Base-by-base conservation (phyloP, 1,140 invertebrate species). In the Drosophila jambulina region DNA sequence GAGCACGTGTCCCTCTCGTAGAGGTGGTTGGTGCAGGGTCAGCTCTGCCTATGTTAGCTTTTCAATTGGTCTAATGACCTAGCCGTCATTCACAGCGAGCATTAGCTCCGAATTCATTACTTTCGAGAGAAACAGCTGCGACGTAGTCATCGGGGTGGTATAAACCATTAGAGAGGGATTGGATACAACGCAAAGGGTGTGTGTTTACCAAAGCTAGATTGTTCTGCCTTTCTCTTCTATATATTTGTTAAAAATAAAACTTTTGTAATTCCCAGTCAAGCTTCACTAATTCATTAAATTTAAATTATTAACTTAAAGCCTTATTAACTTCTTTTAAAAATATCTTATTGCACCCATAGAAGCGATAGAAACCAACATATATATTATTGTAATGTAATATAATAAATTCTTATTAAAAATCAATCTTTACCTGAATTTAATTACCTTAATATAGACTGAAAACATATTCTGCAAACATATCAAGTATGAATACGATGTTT, bases 21-120 rank as follows among this genome's bases (percentile, higher is more conserved):
- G 27, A 25, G 67, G 59, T 40, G 25, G 29, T 57, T 75, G 53
- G 29, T 75, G 69, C 65, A 57, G 75, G 82, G 61, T 77, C 54
- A 29, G 49, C 19, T 59, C 42, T 32, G 19, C 36, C 38, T 19
- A 46, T 77, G 67, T 75, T 83, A 88, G 80, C 84, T 83, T 87
- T 83, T 63, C 40, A 83, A 83, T 88, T 83, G 83, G 76, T 57
- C 71, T 83, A 88, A 83, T 78, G 67, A 67, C 76, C 76, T 75
- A 21, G 21, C 48, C 36, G 48, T 70, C 48, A 29, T 32, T 54
- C 32, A 5, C 23, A 34, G 27, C 43, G 32, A 51, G 61, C 63
- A 78, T 58, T 68, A 57, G 27, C 54, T 21, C 38, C 25, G 45
- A 46, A 43, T 49, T 72, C 34, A 40, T 45, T 62, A 70, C 75